Evolutionary conservation across 2,888 invertebrate species (phyloP).

Genomic region (Campopleginae sp.): DNA sequence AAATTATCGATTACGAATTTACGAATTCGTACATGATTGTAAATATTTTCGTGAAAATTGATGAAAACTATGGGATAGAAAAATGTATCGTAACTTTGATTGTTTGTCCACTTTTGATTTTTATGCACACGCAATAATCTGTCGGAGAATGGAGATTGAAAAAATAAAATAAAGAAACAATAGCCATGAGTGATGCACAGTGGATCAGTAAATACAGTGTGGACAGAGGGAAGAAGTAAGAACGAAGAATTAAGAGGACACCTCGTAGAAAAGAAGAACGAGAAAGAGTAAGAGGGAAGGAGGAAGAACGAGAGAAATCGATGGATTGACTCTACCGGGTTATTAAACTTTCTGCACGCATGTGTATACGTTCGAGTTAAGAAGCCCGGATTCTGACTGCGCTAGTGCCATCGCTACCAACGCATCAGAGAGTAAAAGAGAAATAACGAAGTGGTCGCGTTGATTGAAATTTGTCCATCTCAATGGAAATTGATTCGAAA

Average conservation of each 20-base stretch:
- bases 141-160: conserved; percentile 27
- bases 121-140: too few species aligned
- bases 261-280: conserved; percentile 37
- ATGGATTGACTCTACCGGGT: conserved; percentile 70
- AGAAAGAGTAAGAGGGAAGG: conserved; percentile 31
- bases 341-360: conserved; percentile 76
- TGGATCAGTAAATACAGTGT: conserved; percentile 16
- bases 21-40: neutral
- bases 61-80: too few species aligned
- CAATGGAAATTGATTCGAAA: neutral
- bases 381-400: conserved; percentile 1
- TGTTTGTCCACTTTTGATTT: too few species aligned
- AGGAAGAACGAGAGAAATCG: conserved; percentile 38
- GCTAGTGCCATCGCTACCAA: conserved; percentile 8
- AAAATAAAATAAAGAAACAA: conserved; percentile 52
- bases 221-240: neutral
- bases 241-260: neutral
- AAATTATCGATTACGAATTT: neutral
- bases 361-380: conserved; percentile 59
- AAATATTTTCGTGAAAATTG: neutral
- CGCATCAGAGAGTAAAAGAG: neutral
- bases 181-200: conserved; percentile 20
- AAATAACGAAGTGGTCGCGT: neutral
- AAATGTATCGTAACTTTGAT: too few species aligned
- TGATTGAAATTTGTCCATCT: neutral